Percentiles rank a stretch among this genome's conserved stretches.
phyloP scores from a whole-genome alignment of 1,140 invertebrate species.

The Geopemphigus sp. region DNA sequence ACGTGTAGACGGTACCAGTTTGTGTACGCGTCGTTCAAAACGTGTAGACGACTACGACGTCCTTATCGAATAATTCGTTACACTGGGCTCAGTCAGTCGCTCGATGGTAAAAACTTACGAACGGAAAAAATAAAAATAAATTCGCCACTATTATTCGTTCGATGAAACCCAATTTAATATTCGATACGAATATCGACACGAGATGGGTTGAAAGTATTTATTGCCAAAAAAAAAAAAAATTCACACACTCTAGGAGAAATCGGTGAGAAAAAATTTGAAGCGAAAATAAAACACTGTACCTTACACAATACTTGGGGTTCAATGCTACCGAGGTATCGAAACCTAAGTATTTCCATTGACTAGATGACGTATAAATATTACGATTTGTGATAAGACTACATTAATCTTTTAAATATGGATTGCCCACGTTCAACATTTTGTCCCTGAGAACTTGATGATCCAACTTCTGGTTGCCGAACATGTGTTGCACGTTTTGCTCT shows the following conservation, averaged over 20 bases:
- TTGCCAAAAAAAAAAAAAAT: conserved; percentile 45
- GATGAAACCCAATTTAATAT: conserved; percentile 40
- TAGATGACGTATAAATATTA: conserved; percentile 48
- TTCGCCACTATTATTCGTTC: conserved; percentile 34
- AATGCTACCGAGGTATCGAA: conserved; percentile 49
- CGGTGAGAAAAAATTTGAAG: conserved; percentile 40
- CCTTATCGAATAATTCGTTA: conserved; percentile 35
- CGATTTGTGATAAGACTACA: conserved; percentile 47
- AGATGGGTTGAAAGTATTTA: conserved; percentile 45
- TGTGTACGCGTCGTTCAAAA: conserved; percentile 29
- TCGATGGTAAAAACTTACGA: conserved; percentile 33
- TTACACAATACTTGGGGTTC: conserved; percentile 48
- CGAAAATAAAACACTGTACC: conserved; percentile 47
- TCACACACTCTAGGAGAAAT: conserved; percentile 47
- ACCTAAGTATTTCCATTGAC: conserved; percentile 49
- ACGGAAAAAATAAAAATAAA: conserved; percentile 23
- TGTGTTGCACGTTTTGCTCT: conserved; percentile 41
- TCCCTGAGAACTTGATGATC: conserved; percentile 45
- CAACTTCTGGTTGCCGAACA: conserved; percentile 42
- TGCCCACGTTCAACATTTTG: conserved; percentile 47
- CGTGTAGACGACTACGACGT: conserved; percentile 12
- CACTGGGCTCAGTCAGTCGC: background rate
- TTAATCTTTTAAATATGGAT: conserved; percentile 49
- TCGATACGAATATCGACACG: conserved; percentile 41
- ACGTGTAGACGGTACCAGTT: too few relatives aligned